Evolutionary conservation across 1,140 invertebrate species (phyloP), one percentile per base, ranked within the genome.

Genomic region (Nasonia vitripennis): DNA sequence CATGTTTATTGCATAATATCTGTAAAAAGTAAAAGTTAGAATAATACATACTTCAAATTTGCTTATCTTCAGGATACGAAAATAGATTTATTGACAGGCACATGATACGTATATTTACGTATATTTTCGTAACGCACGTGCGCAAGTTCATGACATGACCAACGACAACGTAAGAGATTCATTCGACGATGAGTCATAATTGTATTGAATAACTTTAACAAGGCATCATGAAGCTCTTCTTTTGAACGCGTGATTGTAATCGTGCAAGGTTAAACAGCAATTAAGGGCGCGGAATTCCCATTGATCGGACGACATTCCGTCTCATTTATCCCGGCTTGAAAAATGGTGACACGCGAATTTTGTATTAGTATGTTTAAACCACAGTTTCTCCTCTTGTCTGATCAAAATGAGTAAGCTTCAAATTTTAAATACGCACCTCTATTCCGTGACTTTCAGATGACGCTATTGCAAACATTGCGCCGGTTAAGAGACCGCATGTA

Each of bases 1-100:
- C 87, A 68, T 94, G 93, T 27, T 91, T 90, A 12, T 90, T 90
- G 88, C 95, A 96, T 9, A 93, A 94, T 77, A 95, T 91, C 89
- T 95, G 89, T 3, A 94, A 78, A 78, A 78, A 45, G 87, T 88
- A 31, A 79, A 20, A 92, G 91, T 89, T 27, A 70, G 9, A 70
- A 27, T 70, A 20, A 5, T 55, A 55, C 12, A 2, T 5, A 17
- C 17, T 55, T 17, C 55, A 79, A 79, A 79, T 55, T 27, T 31
- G 31, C 0, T 71, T 9, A 27, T 11, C 68, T 27, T 12, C 48
- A n/a, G 14, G 6, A 77, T 48, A 27, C 31, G 12, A 77, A 48
- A 74, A 81, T 67, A 37, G 20, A 62, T n/a, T 2, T 51, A 41
- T 14, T 37, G 34, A 80, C 62, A 41, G 3, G 12, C 17, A 27